Conservation (phyloP, 2,888 invertebrate genomes). For the Caenorhabditis macrosperma region DNA sequence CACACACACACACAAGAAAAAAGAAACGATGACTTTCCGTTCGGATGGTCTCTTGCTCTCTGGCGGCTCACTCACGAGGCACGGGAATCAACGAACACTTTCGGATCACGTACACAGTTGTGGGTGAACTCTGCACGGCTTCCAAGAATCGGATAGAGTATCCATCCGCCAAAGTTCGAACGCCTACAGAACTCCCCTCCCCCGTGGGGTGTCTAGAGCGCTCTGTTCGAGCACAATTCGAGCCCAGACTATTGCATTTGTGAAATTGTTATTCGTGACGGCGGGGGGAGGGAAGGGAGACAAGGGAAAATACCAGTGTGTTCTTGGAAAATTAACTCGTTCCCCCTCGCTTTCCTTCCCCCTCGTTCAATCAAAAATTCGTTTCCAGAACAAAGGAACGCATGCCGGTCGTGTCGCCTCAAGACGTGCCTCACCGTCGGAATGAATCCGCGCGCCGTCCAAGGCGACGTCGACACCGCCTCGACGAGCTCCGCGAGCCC, state of each 20-base stretch:
- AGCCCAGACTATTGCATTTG: no score
- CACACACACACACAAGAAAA: not conserved
- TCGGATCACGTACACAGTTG: no score
- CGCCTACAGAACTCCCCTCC: no score
- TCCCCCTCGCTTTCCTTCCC: not conserved
- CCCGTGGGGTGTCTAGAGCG: no score
- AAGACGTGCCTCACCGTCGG: constrained; percentile 65
- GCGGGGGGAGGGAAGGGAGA: no score
- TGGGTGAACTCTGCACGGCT: no score
- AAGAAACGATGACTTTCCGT: not conserved
- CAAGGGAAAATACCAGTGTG: no score
- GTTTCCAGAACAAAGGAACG: constrained; percentile 68
- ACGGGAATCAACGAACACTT: constrained; percentile 13
- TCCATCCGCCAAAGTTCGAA: no score
- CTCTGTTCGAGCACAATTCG: no score
- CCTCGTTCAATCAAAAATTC: not conserved
- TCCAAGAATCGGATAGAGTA: no score
- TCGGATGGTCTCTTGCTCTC: constrained; percentile 7
- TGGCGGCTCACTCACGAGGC: not conserved
- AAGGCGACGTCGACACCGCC: constrained; percentile 50
- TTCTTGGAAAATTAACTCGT: no score
- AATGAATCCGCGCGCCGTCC: constrained; percentile 74
- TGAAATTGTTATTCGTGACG: no score
- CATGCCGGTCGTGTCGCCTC: constrained; percentile 68
- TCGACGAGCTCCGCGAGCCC: constrained; percentile 43